Evolutionary conservation across 2,888 invertebrate species (phyloP), one percentile per base, ranked within the genome.

Genomic region (Xylocampa areola): DNA sequence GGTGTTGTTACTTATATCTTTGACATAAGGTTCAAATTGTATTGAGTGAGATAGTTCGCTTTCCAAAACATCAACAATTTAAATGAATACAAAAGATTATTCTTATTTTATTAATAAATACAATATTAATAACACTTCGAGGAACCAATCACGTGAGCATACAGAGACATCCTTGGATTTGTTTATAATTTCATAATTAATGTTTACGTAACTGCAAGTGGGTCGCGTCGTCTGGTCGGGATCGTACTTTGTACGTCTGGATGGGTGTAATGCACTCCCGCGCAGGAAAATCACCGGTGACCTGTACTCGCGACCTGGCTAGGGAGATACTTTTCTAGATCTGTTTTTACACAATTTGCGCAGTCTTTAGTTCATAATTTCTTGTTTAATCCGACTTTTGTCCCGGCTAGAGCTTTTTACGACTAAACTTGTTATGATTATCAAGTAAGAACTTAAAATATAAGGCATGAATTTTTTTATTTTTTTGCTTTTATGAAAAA

Each of bases 231-330:
- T 92, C 92, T 92, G 84, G 81, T 45, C 72, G 47, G 30, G 40
- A 13, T 57, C 68, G 91, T 58, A 89, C 91, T 91, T 91, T 90
- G 90, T 36, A 76, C 89, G 89, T 88, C 91, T 87, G 41, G 47
- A 61, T 47, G 67, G 47, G 68, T 47, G 67, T 59, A 82, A 79
- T 77, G 81, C 76, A 81, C 81, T 74, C 71, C 55, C 21, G 25
- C 47, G 36, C 48, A 74, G 77, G 79, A 73, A 83, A 78, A 81
- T 75, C 67, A 79, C 78, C 64, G 70, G 43, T 10, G 59, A 58
- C 59, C 43, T 50, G 49, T 37, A 16, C 30, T 37, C 14, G 14
- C 53, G 48, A 53, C 45, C 61, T 13, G 39, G 16, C 51, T 37
- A 5, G 21, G n/a, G n/a, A 29, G 29, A 51, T 51, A 35, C 25